Evolutionary conservation across 2,797 vertebrate species (phyloP), one percentile per base, ranked within the genome.

Genomic region (Malacoctenus gilli): DNA sequence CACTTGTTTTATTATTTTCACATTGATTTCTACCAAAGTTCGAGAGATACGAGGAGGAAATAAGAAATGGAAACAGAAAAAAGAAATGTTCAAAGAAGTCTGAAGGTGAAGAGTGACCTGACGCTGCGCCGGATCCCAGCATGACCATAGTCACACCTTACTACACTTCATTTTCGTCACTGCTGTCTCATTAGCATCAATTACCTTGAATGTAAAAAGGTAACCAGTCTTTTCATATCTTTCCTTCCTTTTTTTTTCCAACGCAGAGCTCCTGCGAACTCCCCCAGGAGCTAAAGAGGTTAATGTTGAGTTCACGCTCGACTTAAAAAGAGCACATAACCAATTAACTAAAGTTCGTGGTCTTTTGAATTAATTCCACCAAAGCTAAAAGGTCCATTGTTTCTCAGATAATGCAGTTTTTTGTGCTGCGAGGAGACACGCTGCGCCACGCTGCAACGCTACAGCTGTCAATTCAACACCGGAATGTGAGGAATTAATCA

Each of bases 331-430:
- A 72, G 35, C 37, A 68, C 59, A 65, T 68, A 59, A 69, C 22
- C 46, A 76, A 84, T 80, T 75, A 77, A 48, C 46, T 44, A 54
- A 52, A 61, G 69, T 53, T 65, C 16, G 42, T 44, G 22, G 42
- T 59, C 47, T 73, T 58, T 23, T 57, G 56, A 73, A 62, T 55
- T 62, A 10, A 60, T 77, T 75, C 62, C 77, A 71, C 71, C 38
- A 53, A 56, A 68, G 59, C n/a, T 42, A 51, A 68, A 64, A 66
- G 51, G 44, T 59, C 50, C 22, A 53, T 68, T 59, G 31, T 76
- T 68, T 59, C 36, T 59, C 47, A 46, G n/a, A 49, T 77, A 64
- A 50, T 44, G 47, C 8, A 46, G 35, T 22, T 42, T 54, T n/a
- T 52, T 56, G 30, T 32, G 41, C 12, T 40, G 18, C 32, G 46